Evolutionary conservation across 2,888 invertebrate genomes (phyloP).

Genomic region (Chymomyza caudatula): DNA sequence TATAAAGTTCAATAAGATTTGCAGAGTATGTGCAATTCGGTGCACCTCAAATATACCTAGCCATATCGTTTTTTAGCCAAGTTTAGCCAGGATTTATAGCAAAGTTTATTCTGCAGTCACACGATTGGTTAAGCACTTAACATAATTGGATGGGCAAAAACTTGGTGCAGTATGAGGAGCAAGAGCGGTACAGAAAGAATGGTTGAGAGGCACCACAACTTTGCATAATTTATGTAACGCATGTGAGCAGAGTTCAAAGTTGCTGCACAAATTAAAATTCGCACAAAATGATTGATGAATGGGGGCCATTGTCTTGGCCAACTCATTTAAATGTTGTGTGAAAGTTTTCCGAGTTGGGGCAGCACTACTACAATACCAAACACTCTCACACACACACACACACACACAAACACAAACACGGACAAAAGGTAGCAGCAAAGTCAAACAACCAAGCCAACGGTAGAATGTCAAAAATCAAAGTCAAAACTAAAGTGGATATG

Average conservation of each 20-base stretch:
- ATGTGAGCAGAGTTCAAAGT: conserved; percentile 52
- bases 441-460: conserved; percentile 39
- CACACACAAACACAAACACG: neutral
- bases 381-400: neutral
- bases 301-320: conserved; percentile 38
- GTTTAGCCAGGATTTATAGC: conserved; percentile 55
- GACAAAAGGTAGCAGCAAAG: neutral
- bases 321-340: conserved; percentile 36
- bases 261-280: conserved; percentile 69
- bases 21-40: neutral
- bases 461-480: conserved; percentile 73
- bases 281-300: conserved; percentile 69
- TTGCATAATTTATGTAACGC: conserved; percentile 63
- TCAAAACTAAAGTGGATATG: conserved; percentile 53
- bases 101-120: neutral
- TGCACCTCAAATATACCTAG: neutral
- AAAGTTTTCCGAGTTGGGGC: neutral
- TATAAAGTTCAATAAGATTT: neutral
- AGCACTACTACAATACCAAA: neutral
- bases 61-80: conserved; percentile 16
- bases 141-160: conserved; percentile 61
- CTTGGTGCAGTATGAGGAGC: neutral
- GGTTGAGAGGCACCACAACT: neutral
- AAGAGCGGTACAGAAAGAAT: conserved; percentile 25
- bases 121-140: conserved; percentile 67